These are phyloP conservation scores for Heterochromis multidens DNA, from an alignment of 2,113 vertebrate species.

Conservation along the genomic window DNA sequence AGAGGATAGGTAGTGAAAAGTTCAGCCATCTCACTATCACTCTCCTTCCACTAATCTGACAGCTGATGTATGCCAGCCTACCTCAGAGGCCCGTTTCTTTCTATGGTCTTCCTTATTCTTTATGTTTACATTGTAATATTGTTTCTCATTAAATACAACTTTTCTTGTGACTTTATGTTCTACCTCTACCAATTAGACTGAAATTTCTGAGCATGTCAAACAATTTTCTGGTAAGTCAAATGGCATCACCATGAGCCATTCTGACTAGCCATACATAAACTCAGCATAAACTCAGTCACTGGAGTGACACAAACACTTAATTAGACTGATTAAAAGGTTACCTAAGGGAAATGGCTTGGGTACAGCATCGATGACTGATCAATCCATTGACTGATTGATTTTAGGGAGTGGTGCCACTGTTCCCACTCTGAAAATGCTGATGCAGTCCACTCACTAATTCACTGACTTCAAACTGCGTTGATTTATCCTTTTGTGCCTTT, in stretches of 20 bases:
- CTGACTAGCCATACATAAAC: neutral
- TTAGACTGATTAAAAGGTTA: conserved; percentile 46
- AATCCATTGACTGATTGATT: conserved; percentile 38
- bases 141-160: neutral
- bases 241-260: neutral
- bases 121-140: conserved; percentile 9
- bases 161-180: neutral
- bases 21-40: conserved; percentile 35
- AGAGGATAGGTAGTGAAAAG: conserved; percentile 37
- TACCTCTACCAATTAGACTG: neutral
- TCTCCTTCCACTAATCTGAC: conserved; percentile 52
- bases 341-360: conserved; percentile 19
- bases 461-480: conserved; percentile 3
- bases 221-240: neutral
- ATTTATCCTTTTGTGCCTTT: conserved; percentile 21
- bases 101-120: neutral
- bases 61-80: conserved; percentile 21
- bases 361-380: conserved; percentile 6
- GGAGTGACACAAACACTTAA: conserved; percentile 8
- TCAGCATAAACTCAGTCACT: neutral
- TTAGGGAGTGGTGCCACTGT: neutral
- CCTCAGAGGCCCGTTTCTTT: neutral
- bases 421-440: conserved; percentile 44
- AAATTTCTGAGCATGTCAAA: neutral
- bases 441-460: neutral